Evolutionary conservation across 2,113 vertebrate species (phyloP).

Genomic region (Carettochelys insculpta): DNA sequence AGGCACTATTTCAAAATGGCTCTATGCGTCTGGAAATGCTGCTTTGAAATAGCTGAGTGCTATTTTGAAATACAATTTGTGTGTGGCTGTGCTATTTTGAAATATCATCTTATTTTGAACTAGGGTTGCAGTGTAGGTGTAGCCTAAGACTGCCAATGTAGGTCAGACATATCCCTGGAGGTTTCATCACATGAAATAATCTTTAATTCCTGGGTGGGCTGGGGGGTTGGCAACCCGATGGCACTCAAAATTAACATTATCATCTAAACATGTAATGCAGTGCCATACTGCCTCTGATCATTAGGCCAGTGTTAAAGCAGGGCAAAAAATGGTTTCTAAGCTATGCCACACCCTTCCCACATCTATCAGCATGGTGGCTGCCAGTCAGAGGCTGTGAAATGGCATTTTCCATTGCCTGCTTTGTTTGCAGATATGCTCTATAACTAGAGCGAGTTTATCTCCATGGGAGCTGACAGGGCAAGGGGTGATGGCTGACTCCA

Average conservation of each 20-base stretch:
- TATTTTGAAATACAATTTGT: no score
- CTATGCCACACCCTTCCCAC: not conserved
- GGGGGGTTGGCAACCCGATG: not conserved
- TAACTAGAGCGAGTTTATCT: no score
- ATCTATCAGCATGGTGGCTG: fast-evolving
- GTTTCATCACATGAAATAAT: not conserved
- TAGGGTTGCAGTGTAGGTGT: no score
- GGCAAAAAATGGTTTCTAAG: not conserved
- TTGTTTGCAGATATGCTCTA: not conserved
- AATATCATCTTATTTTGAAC: no score
- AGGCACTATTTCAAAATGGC: no score
- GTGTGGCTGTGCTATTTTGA: no score
- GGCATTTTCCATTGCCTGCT: not conserved
- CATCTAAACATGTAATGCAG: slow-evolving; percentile 1
- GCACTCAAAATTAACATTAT: slow-evolving; percentile 18
- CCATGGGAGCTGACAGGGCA: no score
- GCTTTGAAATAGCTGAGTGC: no score
- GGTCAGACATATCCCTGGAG: not conserved
- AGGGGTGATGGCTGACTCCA: no score
- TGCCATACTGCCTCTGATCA: slow-evolving; percentile 32
- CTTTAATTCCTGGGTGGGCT: not conserved
- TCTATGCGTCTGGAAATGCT: no score
- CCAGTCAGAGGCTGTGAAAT: not conserved
- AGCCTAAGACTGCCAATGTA: not conserved
- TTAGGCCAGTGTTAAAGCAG: slow-evolving; percentile 10